Conservation (phyloP, 2,888 invertebrate genomes). For the Muscina levida region DNA sequence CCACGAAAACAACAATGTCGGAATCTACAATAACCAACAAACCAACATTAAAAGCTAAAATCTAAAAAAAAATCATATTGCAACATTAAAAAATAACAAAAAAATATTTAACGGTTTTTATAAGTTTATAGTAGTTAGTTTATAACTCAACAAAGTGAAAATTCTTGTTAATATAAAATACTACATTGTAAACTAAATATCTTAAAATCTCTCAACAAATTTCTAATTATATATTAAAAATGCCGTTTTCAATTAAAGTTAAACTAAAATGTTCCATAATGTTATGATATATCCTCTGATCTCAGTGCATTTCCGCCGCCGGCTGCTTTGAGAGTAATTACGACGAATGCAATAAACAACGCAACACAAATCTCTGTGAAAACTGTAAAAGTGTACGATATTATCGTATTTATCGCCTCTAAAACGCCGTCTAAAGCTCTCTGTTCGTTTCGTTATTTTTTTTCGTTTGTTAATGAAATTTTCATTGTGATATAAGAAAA, state of each 20-base stretch:
- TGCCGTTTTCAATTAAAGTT: constrained; percentile 53
- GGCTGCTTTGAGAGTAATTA: too few relatives aligned
- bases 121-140: too few relatives aligned
- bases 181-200: too few relatives aligned
- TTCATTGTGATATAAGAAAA: neutral
- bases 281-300: constrained; percentile 52
- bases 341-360: too few relatives aligned
- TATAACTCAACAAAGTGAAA: too few relatives aligned
- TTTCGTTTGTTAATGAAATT: too few relatives aligned
- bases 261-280: constrained; percentile 49
- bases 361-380: neutral
- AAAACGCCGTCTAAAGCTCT: too few relatives aligned
- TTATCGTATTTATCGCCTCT: too few relatives aligned
- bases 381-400: neutral
- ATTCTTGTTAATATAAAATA: too few relatives aligned
- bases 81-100: neutral
- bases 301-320: neutral
- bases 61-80: constrained; percentile 6
- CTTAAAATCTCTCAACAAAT: too few relatives aligned
- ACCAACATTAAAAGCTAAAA: neutral
- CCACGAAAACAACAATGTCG: constrained; percentile 16
- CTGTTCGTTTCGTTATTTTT: too few relatives aligned
- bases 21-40: neutral
- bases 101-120: too few relatives aligned
- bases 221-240: constrained; percentile 44